Evolutionary conservation across 1,140 invertebrate genomes (phyloP).

Genomic region (Anadara kagoshimensis): DNA sequence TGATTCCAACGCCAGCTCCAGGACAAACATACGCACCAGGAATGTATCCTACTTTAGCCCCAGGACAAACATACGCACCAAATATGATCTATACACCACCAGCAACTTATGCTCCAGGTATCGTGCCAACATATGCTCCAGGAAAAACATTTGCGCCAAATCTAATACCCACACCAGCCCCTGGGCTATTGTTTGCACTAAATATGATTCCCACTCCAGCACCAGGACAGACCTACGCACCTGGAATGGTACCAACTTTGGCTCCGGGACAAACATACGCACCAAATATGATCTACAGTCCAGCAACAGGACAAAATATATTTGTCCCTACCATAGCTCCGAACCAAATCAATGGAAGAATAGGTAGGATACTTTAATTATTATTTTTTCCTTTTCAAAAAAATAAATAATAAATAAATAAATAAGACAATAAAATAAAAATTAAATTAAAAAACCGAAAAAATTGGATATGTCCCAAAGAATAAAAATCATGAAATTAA

Average conservation of each 20-base stretch:
- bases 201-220: slow-evolving; percentile 4
- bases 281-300: slow-evolving; percentile 39
- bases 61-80: slow-evolving; percentile 21
- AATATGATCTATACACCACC: slow-evolving; percentile 19
- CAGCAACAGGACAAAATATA: slow-evolving; percentile 25
- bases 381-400: too few species aligned
- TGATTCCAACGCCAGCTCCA: slow-evolving; percentile 8
- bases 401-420: too few species aligned
- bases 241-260: slow-evolving; percentile 32
- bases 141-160: slow-evolving; percentile 18
- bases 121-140: slow-evolving; percentile 18
- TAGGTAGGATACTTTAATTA: too few species aligned
- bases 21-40: slow-evolving; percentile 19
- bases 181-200: slow-evolving; percentile 15
- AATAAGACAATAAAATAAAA: too few species aligned
- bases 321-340: slow-evolving; percentile 29
- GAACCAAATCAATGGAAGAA: too few species aligned
- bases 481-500: too few species aligned
- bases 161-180: slow-evolving; percentile 18
- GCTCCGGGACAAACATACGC: slow-evolving; percentile 45
- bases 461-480: too few species aligned
- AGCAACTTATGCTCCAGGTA: slow-evolving; percentile 24
- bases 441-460: too few species aligned
- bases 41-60: slow-evolving; percentile 11
- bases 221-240: slow-evolving; percentile 7